Evolutionary conservation across 2,888 invertebrate species (phyloP).

Genomic region (Campopleginae sp.): DNA sequence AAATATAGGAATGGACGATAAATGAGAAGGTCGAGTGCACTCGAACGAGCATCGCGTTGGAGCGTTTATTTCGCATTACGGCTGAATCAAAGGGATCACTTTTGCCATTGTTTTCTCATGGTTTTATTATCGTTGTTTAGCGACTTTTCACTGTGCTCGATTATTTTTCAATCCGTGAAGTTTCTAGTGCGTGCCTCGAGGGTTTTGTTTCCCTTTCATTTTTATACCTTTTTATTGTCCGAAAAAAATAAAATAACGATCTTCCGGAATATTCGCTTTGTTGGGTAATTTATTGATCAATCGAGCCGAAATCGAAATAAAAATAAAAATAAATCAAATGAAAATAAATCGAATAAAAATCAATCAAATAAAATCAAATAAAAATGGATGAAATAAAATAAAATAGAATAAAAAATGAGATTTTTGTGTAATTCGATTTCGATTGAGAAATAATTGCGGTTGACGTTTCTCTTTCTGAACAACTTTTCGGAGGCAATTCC

Average conservation of each 20-base stretch:
- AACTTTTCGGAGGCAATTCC: not conserved
- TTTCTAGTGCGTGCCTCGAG: not conserved
- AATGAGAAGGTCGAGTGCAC: not conserved
- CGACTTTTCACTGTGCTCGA: conserved; percentile 21
- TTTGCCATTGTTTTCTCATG: conserved; percentile 22
- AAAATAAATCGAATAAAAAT: not conserved
- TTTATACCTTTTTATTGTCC: not conserved
- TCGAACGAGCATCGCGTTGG: conserved; percentile 32
- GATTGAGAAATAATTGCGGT: conserved; percentile 13
- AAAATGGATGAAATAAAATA: too few relatives aligned
- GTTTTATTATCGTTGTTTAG: conserved; percentile 40
- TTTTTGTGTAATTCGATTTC: too few relatives aligned
- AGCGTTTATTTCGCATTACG: conserved; percentile 36
- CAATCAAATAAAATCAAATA: not conserved
- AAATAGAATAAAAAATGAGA: not conserved
- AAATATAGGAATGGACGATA: not conserved
- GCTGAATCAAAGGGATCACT: conserved; percentile 16
- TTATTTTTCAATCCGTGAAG: not conserved
- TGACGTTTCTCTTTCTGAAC: not conserved
- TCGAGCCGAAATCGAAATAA: not conserved
- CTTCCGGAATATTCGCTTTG: not conserved
- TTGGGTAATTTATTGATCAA: not conserved
- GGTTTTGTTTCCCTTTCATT: conserved; percentile 13
- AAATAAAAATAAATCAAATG: not conserved
- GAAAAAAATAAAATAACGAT: not conserved